These are phyloP conservation scores for Gambusia holbrooki DNA, from an alignment of 2,113 vertebrate species.

Conservation along the genomic window DNA sequence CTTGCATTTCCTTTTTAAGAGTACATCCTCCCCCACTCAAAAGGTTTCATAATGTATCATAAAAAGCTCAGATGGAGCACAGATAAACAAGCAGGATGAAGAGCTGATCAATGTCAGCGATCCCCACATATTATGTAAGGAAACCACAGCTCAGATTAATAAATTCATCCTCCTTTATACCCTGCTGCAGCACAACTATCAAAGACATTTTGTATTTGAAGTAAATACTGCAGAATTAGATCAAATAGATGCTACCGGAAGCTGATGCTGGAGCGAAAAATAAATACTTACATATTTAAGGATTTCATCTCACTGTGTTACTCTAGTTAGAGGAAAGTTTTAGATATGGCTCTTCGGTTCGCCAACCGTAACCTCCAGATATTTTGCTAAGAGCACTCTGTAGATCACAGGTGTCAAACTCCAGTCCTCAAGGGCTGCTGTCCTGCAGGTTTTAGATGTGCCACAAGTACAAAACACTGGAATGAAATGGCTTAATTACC, in stretches of 20 bases:
- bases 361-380: background rate
- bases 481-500: too few relatives aligned
- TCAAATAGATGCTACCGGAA: slow-evolving; percentile 8
- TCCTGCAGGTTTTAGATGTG: too few relatives aligned
- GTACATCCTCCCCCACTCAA: background rate
- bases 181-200: background rate
- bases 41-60: background rate
- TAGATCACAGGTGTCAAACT: too few relatives aligned
- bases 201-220: background rate
- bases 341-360: too few relatives aligned
- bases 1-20: slow-evolving; percentile 13
- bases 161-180: background rate
- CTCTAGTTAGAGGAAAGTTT: background rate
- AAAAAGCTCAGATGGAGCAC: background rate
- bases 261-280: background rate
- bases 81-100: slow-evolving; percentile 3
- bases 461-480: too few relatives aligned
- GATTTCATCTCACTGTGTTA: background rate
- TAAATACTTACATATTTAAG: background rate
- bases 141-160: slow-evolving; percentile 25
- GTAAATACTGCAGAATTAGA: slow-evolving; percentile 11
- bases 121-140: background rate
- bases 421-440: too few relatives aligned
- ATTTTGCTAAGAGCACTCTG: background rate
- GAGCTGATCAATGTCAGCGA: slow-evolving; percentile 1